A percentile compares a stretch with the other conserved stretches of the same genome.
phyloP scores from a whole-genome alignment of 2,113 vertebrate species.

The Brachyistius frenatus region DNA sequence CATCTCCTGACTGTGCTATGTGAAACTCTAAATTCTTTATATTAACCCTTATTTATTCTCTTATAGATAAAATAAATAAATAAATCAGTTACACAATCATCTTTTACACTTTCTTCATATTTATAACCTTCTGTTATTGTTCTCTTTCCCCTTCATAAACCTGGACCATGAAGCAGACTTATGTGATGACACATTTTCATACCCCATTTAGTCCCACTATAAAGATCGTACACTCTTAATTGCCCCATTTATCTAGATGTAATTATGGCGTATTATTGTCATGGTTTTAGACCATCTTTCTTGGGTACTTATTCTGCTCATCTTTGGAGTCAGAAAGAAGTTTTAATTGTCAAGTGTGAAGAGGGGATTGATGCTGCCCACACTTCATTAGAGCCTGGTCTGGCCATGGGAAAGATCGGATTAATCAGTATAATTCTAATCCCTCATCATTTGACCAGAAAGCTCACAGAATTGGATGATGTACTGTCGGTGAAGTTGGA shows the following conservation, averaged over 20 bases:
- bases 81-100: no score
- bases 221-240: constrained; percentile 49
- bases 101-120: neutral
- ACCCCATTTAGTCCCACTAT: constrained; percentile 48
- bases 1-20: neutral
- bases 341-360: constrained; percentile 50
- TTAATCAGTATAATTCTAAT: constrained; percentile 38
- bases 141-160: constrained; percentile 25
- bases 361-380: constrained; percentile 28
- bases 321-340: constrained; percentile 39
- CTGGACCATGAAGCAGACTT: constrained; percentile 13
- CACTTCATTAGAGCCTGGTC: constrained; percentile 44
- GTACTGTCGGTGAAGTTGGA: neutral
- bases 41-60: constrained; percentile 12
- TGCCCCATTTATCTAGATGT: constrained; percentile 59
- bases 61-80: neutral
- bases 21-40: neutral
- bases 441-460: constrained; percentile 21
- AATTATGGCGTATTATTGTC: constrained; percentile 62
- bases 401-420: constrained; percentile 32
- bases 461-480: constrained; percentile 14
- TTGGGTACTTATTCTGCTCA: constrained; percentile 30
- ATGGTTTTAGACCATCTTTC: constrained; percentile 33
- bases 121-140: constrained; percentile 24
- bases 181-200: constrained; percentile 45